Conservation (phyloP, 2,888 invertebrate species). For the Quadroppia sp. region DNA sequence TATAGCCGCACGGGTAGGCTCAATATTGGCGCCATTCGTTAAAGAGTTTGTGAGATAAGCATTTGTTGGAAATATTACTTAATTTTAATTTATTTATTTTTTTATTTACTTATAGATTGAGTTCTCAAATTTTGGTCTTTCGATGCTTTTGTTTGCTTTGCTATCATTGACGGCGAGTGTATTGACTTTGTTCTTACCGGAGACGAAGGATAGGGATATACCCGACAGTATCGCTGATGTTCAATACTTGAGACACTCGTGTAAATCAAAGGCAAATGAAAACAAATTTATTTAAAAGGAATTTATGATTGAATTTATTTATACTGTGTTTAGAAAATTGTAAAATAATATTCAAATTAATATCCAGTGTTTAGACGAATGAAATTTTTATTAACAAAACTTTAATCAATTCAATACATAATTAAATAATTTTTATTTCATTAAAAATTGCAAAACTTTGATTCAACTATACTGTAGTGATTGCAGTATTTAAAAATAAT, state of each 20-base stretch:
- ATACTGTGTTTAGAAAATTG: no score
- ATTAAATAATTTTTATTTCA: no score
- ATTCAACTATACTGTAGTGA: no score
- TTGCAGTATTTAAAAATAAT: no score
- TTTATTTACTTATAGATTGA: conserved; percentile 1
- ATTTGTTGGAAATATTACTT: not conserved
- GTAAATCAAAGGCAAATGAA: not conserved
- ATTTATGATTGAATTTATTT: no score
- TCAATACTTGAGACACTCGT: not conserved
- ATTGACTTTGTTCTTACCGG: conserved; percentile 38
- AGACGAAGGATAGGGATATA: conserved; percentile 42
- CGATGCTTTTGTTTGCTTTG: conserved; percentile 28
- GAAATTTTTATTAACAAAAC: no score
- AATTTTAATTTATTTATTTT: not conserved
- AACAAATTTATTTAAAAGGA: no score
- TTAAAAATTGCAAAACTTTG: no score
- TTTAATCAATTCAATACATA: no score
- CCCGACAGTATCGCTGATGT: conserved; percentile 37
- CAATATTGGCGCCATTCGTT: conserved; percentile 41
- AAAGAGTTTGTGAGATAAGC: conserved; percentile 42
- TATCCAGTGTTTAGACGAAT: no score
- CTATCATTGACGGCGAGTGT: conserved; percentile 30
- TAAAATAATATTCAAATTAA: no score
- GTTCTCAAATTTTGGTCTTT: not conserved
- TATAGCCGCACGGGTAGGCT: conserved; percentile 37